Evolutionary conservation across 2,888 invertebrate genomes (phyloP).

Genomic region (Noctua janthina): DNA sequence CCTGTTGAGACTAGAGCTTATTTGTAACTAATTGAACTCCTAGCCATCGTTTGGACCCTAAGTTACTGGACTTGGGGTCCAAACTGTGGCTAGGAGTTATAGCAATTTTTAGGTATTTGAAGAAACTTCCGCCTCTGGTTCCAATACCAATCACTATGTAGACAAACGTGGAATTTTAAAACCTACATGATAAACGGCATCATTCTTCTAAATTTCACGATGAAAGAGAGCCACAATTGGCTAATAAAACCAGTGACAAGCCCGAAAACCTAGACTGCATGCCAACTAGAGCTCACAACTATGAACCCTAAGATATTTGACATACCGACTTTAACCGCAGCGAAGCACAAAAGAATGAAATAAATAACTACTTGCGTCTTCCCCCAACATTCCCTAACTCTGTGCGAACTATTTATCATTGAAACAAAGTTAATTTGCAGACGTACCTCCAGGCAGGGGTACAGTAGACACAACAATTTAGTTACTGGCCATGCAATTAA

Average conservation of each 20-base stretch:
- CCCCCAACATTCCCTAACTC: not conserved
- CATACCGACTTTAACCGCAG: not conserved
- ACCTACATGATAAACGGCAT: not conserved
- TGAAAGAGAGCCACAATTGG: not conserved
- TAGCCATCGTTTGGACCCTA: too few species aligned
- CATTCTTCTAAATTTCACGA: not conserved
- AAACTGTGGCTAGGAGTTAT: not conserved
- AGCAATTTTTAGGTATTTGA: not conserved
- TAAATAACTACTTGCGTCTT: not conserved
- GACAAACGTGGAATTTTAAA: not conserved
- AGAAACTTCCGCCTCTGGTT: not conserved
- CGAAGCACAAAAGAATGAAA: not conserved
- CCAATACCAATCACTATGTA: not conserved
- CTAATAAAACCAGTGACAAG: conserved; percentile 12
- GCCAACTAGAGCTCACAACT: not conserved
- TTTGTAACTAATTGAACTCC: not conserved
- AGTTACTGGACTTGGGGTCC: not conserved
- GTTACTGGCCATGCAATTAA: not conserved
- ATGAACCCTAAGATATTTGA: conserved; percentile 4
- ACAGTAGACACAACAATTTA: not conserved
- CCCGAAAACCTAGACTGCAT: conserved; percentile 3
- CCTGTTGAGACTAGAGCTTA: not conserved
- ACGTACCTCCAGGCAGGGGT: not conserved
- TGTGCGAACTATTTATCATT: conserved; percentile 14
- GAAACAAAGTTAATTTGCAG: conserved; percentile 7